A percentile compares a stretch with the other conserved stretches of the same genome.
These are phyloP conservation scores for Phania funesta DNA, from an alignment of 2,888 invertebrate species.

Conservation along the genomic window DNA sequence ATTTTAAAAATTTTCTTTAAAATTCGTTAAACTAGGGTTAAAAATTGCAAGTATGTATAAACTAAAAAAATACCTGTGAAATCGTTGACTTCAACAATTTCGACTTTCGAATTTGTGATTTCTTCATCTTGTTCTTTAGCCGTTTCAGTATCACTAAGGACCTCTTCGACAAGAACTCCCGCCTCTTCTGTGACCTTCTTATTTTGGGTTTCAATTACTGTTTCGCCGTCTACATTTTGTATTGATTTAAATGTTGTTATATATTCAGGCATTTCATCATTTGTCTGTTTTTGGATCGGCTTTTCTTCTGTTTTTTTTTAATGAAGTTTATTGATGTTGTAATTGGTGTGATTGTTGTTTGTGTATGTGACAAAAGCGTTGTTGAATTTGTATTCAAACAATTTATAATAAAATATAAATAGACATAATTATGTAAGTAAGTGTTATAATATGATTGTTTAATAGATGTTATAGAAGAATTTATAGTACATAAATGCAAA, in stretches of 20 bases:
- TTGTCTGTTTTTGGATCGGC: constrained; percentile 72
- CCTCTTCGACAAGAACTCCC: constrained; percentile 78
- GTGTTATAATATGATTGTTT: background rate
- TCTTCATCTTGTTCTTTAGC: constrained; percentile 70
- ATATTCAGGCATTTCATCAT: constrained; percentile 79
- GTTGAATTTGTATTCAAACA: constrained; percentile 19
- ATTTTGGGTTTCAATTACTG: constrained; percentile 77
- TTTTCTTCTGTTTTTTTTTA: constrained; percentile 74
- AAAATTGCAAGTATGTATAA: constrained; percentile 22
- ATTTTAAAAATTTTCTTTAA: background rate
- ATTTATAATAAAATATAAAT: constrained; percentile 27
- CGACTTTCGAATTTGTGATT: constrained; percentile 73
- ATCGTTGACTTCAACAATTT: constrained; percentile 79
- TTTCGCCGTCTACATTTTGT: constrained; percentile 78
- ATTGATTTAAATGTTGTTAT: constrained; percentile 80
- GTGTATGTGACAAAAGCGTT: constrained; percentile 19
- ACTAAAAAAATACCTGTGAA: constrained; percentile 75
- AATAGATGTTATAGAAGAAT: background rate
- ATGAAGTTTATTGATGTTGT: constrained; percentile 16
- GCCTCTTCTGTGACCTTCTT: constrained; percentile 78
- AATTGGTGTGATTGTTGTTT: constrained; percentile 3
- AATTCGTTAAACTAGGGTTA: background rate
- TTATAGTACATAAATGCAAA: constrained; percentile 38
- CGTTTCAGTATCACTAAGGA: constrained; percentile 79
- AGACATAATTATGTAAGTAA: constrained; percentile 15